phyloP scores from a whole-genome alignment of 92 coral and sea anemone species.

The Phenganax stokvisi region DNA sequence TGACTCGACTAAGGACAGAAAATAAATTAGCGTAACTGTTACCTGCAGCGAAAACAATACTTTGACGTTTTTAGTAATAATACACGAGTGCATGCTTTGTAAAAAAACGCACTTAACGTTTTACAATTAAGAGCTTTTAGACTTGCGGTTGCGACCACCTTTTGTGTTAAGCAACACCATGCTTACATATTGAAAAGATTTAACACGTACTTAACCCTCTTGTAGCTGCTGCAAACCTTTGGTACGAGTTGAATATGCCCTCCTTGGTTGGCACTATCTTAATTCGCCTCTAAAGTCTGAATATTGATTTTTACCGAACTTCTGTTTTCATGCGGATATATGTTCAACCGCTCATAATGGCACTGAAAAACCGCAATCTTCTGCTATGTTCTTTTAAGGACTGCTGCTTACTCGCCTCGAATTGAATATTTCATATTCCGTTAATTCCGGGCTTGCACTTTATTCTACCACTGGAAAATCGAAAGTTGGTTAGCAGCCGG shows the following conservation, averaged over 20 bases:
- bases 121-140: slow-evolving; percentile 5
- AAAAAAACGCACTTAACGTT: slow-evolving; percentile 27
- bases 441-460: no score
- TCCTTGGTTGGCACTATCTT: neutral
- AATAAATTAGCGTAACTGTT: neutral
- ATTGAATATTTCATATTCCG: no score
- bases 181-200: neutral
- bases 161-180: slow-evolving; percentile 20
- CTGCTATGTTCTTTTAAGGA: no score
- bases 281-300: neutral
- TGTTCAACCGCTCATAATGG: neutral
- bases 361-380: no score
- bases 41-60: slow-evolving; percentile 19
- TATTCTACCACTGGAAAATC: no score
- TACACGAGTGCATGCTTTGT: slow-evolving; percentile 13
- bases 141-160: slow-evolving; percentile 17
- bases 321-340: neutral
- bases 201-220: slow-evolving; percentile 19
- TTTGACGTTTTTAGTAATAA: slow-evolving; percentile 12
- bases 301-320: no score
- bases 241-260: neutral
- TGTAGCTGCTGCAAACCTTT: neutral
- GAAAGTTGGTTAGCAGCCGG: no score
- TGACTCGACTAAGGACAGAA: no score
- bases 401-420: no score